These are phyloP conservation scores for Chondrosia reniformis DNA, from an alignment of 37 sponge, comb jelly and placozoan genomes.

Conservation along the genomic window DNA sequence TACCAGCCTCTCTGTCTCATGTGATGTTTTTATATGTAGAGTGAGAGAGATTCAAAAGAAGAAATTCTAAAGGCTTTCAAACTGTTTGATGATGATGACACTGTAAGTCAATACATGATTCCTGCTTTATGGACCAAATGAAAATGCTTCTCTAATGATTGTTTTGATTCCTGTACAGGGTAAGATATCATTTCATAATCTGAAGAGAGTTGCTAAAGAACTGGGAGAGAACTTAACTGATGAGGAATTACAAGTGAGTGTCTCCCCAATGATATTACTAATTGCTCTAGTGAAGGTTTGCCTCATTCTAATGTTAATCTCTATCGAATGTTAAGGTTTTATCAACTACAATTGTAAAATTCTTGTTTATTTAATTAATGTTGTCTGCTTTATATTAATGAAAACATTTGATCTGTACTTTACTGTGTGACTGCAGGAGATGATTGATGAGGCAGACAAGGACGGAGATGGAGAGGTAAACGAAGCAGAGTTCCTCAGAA, in stretches of 20 bases:
- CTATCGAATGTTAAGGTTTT: background rate
- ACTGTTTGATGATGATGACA: constrained; percentile 98
- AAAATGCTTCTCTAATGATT: no score
- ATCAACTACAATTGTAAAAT: background rate
- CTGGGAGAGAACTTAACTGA: constrained; percentile 97
- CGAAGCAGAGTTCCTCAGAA: constrained; percentile 95
- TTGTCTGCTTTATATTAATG: background rate
- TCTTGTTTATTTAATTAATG: background rate
- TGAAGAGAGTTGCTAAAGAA: constrained; percentile 98
- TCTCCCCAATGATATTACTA: no score
- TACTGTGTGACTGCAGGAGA: constrained; percentile 64
- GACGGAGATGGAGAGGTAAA: constrained; percentile 99
- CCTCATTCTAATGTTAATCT: no score
- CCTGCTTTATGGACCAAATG: no score
- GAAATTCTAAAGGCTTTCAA: constrained; percentile 96
- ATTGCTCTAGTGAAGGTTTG: no score
- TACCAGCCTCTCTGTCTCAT: background rate
- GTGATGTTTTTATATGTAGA: constrained; percentile 35
- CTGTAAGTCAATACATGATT: constrained; percentile 45
- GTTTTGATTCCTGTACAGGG: constrained; percentile 74
- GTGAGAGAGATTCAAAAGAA: constrained; percentile 96
- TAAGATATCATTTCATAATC: constrained; percentile 94
- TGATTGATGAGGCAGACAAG: constrained; percentile 99
- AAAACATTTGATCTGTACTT: no score
- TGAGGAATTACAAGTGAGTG: constrained; percentile 89